Percentiles rank a stretch among this genome's conserved stretches.
phyloP scores from a whole-genome alignment of 2,113 vertebrate species.

The Limnothrissa miodon region DNA sequence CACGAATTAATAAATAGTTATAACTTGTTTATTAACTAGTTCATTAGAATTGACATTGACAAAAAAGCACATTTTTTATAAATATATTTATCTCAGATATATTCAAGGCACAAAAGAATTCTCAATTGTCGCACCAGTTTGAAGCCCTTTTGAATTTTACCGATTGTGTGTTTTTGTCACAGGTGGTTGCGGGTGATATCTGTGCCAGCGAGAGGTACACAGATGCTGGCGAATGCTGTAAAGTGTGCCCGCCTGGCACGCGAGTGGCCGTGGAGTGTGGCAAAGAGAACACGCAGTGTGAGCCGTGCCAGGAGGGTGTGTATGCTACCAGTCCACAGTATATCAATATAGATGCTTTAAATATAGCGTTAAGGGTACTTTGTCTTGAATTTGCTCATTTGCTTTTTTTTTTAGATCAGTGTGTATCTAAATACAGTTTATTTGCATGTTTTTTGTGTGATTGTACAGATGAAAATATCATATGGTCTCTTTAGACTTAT shows the following conservation, averaged over 20 bases:
- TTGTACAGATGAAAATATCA: background rate
- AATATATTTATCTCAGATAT: too few relatives aligned
- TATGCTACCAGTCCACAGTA: background rate
- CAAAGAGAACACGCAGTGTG: constrained; percentile 71
- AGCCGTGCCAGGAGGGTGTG: constrained; percentile 66
- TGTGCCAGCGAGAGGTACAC: constrained; percentile 66
- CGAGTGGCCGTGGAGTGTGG: constrained; percentile 64
- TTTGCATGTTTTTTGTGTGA: too few relatives aligned
- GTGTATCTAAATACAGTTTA: background rate
- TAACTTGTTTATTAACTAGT: background rate
- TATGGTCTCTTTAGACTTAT: background rate
- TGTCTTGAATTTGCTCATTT: background rate
- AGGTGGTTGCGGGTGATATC: constrained; percentile 63
- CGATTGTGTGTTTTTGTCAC: constrained; percentile 13
- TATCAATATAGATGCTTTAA: background rate
- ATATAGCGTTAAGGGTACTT: background rate
- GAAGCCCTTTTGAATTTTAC: background rate
- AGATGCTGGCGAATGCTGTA: constrained; percentile 70
- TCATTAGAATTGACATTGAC: background rate
- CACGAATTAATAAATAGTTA: too few relatives aligned
- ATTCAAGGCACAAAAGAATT: too few relatives aligned
- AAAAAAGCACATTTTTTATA: background rate
- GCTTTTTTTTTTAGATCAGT: background rate
- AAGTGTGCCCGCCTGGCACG: constrained; percentile 65
- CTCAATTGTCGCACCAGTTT: background rate